phyloP scores from a whole-genome alignment of 2,113 vertebrate genomes.

The Proteles cristata region DNA sequence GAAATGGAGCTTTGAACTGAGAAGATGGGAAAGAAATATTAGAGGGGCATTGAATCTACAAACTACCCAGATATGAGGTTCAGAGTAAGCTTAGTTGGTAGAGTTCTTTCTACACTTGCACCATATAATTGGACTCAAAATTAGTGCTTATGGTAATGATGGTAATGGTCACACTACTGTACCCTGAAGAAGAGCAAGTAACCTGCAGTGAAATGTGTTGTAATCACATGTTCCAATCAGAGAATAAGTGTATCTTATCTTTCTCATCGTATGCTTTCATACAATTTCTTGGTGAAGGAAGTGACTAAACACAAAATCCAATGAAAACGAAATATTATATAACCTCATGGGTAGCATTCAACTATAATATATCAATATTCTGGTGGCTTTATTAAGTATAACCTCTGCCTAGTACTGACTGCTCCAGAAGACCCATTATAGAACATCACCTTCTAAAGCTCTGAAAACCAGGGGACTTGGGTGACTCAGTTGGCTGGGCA shows the following conservation, averaged over 20 bases:
- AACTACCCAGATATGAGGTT: background rate
- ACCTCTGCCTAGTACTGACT: background rate
- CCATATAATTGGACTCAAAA: background rate
- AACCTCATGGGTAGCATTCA: background rate
- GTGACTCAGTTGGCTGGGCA: too few species aligned
- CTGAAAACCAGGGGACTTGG: background rate
- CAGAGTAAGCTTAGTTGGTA: background rate
- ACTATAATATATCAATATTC: background rate
- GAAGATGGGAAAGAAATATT: background rate
- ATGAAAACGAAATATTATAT: background rate
- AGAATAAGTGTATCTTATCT: background rate
- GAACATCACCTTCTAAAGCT: background rate
- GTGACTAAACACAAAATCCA: background rate
- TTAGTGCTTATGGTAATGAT: background rate
- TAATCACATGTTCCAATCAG: background rate
- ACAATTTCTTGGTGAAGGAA: background rate
- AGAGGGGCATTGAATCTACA: background rate
- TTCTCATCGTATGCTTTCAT: background rate
- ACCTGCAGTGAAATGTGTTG: background rate
- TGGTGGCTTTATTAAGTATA: background rate
- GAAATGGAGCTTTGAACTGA: background rate
- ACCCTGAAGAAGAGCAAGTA: background rate
- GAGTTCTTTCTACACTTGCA: background rate
- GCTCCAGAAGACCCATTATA: background rate
- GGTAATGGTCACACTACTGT: background rate